These are phyloP conservation scores for Betta splendens DNA, from an alignment of 2,797 vertebrate genomes.

Conservation along the genomic window DNA sequence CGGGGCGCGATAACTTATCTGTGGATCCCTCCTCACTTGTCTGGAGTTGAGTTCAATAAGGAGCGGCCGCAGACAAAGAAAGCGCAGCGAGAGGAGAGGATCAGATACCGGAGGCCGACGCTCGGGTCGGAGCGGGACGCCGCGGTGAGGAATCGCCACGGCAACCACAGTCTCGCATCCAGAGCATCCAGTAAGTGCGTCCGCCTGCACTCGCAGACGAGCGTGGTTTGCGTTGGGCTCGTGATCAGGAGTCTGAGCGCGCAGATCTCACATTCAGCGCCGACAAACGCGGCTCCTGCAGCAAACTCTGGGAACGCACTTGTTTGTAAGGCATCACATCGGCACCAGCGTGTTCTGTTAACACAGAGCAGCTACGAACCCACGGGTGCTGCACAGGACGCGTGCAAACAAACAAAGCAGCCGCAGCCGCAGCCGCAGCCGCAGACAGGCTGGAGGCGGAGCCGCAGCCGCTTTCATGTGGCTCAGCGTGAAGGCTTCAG, in stretches of 20 bases:
- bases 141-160: conserved; percentile 11
- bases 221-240: too few relatives aligned
- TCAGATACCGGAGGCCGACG: conserved; percentile 49
- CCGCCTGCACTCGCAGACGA: background rate
- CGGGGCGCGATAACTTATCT: conserved; percentile 65
- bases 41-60: conserved; percentile 62
- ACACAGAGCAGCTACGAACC: background rate
- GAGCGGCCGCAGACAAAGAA: conserved; percentile 57
- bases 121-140: conserved; percentile 47
- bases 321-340: background rate
- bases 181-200: conserved; percentile 5
- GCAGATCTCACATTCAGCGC: too few relatives aligned
- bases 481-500: background rate
- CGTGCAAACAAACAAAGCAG: background rate
- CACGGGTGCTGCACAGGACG: background rate
- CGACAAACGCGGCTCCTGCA: background rate
- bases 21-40: conserved; percentile 55
- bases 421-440: background rate
- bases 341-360: background rate
- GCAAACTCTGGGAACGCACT: background rate
- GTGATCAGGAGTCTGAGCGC: too few relatives aligned
- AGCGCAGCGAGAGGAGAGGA: conserved; percentile 28
- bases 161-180: conserved; percentile 1
- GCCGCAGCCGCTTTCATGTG: background rate
- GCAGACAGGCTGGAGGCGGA: background rate